Evolutionary conservation across 1,140 invertebrate genomes (phyloP).

Genomic region (Magallana angulata): DNA sequence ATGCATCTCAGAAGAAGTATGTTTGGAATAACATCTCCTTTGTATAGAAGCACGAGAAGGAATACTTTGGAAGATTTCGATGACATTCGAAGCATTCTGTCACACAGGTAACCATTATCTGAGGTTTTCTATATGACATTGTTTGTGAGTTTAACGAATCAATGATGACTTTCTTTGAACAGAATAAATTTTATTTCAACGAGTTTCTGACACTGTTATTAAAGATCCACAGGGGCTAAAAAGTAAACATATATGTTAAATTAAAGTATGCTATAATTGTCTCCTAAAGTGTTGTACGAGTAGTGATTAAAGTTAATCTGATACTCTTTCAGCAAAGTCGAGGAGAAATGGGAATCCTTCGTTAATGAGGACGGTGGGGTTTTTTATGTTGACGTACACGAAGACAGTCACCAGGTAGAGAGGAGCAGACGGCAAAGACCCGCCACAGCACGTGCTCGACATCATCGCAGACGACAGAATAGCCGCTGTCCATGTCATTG

Average conservation of each 20-base stretch:
- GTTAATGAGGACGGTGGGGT: slow-evolving; percentile 30
- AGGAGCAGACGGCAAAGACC: not conserved
- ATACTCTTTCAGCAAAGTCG: slow-evolving; percentile 36
- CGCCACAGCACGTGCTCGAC: not conserved
- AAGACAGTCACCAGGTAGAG: not conserved
- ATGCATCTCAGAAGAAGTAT: slow-evolving; percentile 46
- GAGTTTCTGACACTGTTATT: not conserved
- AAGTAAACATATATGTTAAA: slow-evolving; percentile 14
- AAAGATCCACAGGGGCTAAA: not conserved
- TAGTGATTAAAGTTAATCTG: slow-evolving; percentile 25
- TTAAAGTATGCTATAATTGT: slow-evolving; percentile 2
- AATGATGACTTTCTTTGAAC: not conserved
- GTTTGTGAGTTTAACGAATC: not conserved
- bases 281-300: not conserved
- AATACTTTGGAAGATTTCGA: slow-evolving; percentile 57
- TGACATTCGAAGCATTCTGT: slow-evolving; percentile 57
- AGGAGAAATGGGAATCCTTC: slow-evolving; percentile 32
- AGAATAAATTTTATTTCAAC: not conserved
- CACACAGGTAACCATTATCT: slow-evolving; percentile 49
- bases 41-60: slow-evolving; percentile 46
- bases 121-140: not conserved
- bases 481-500: not conserved
- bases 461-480: not conserved
- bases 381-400: slow-evolving; percentile 32
- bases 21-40: slow-evolving; percentile 57